A percentile compares a stretch with the other conserved stretches of the same genome.
These are phyloP conservation scores for Carassius auratus DNA, from an alignment of 2,113 vertebrate species.

Conservation along the genomic window DNA sequence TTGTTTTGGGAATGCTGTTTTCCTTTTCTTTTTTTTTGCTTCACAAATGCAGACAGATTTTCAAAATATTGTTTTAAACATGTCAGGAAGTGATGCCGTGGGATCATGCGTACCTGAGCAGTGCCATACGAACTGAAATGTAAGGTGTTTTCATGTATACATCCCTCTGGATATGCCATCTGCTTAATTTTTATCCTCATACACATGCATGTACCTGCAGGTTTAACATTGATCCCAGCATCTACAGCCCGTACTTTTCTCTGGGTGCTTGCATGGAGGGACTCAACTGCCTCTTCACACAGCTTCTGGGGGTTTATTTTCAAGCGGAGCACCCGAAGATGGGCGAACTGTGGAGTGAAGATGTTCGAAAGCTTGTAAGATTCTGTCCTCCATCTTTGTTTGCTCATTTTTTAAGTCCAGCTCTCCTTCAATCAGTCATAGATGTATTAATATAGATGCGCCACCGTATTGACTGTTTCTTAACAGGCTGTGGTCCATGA, in stretches of 20 bases:
- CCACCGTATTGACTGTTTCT: slow-evolving; percentile 10
- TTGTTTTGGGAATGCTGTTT: not conserved
- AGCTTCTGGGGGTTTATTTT: slow-evolving; percentile 86
- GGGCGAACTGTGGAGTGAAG: slow-evolving; percentile 93
- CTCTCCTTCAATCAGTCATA: not conserved
- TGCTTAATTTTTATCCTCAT: slow-evolving; percentile 26
- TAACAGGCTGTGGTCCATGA: slow-evolving; percentile 92
- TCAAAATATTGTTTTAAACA: not conserved
- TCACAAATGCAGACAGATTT: not conserved
- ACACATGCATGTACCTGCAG: slow-evolving; percentile 65
- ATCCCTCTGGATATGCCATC: not conserved
- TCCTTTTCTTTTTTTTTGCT: not conserved
- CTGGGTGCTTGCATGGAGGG: slow-evolving; percentile 96
- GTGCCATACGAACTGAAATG: slow-evolving; percentile 91
- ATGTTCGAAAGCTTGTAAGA: slow-evolving; percentile 90
- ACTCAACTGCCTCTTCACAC: slow-evolving; percentile 85
- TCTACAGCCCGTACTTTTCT: slow-evolving; percentile 92
- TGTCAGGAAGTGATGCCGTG: slow-evolving; percentile 91
- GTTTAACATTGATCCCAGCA: slow-evolving; percentile 90
- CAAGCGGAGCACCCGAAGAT: slow-evolving; percentile 81
- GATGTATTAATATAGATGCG: not conserved
- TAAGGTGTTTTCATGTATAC: slow-evolving; percentile 59
- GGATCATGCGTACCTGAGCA: slow-evolving; percentile 94
- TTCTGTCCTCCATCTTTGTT: not conserved
- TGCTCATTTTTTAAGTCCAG: not conserved